Conservation (phyloP, 1,140 invertebrate genomes). For the honey bee (Apis mellifera) region Amel_HAv3.1 CM009940.2:8921501-8922000, state of each 20-base stretch:
- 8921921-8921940: slow-evolving; percentile 40
- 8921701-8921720: slow-evolving; percentile 45
- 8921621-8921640: slow-evolving; percentile 76
- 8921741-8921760: slow-evolving; percentile 32
- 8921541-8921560: slow-evolving; percentile 60
- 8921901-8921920: slow-evolving; percentile 35
- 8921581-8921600: slow-evolving; percentile 50
- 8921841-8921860: neutral
- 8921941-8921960: slow-evolving; percentile 24
- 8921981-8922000: slow-evolving; percentile 11
- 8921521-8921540: slow-evolving; percentile 47
- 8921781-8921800: neutral
- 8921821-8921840: neutral
- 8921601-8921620: slow-evolving; percentile 60
- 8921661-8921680: slow-evolving; percentile 31
- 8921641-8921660: slow-evolving; percentile 67
- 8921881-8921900: neutral
- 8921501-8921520: slow-evolving; percentile 39
- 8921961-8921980: neutral
- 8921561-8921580: slow-evolving; percentile 52
- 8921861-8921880: neutral
- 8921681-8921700: slow-evolving; percentile 55
- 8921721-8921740: slow-evolving; percentile 38
- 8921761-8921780: neutral
- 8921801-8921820: neutral